phyloP scores from a whole-genome alignment of 2,888 invertebrate genomes.

The Neuroscelio doddi region DNA sequence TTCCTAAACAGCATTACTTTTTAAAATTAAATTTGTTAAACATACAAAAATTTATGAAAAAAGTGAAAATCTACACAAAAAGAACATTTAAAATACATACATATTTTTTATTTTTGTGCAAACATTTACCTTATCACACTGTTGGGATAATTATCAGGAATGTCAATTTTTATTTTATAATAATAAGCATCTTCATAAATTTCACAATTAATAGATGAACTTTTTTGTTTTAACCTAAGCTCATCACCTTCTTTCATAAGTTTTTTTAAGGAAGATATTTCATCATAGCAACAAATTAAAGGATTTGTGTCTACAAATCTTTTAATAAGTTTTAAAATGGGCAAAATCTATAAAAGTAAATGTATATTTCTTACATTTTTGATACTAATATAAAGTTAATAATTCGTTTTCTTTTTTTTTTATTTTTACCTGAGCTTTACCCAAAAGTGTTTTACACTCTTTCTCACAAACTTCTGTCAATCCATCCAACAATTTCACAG shows the following conservation, averaged over 20 bases:
- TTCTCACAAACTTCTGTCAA: slow-evolving; percentile 78
- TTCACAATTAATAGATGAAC: slow-evolving; percentile 76
- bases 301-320: slow-evolving; percentile 81
- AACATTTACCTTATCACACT: slow-evolving; percentile 73
- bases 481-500: slow-evolving; percentile 77
- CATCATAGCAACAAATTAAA: slow-evolving; percentile 81
- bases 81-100: background rate
- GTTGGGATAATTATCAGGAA: slow-evolving; percentile 80
- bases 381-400: slow-evolving; percentile 5
- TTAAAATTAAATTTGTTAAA: no score
- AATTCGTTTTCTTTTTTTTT: no score
- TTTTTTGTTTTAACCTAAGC: slow-evolving; percentile 80
- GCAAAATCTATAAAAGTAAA: slow-evolving; percentile 73
- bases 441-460: slow-evolving; percentile 75
- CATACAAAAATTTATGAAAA: background rate
- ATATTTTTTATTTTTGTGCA: slow-evolving; percentile 3
- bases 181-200: slow-evolving; percentile 77
- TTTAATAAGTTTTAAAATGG: slow-evolving; percentile 76
- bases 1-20: no score
- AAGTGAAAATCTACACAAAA: no score
- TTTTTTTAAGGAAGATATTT: slow-evolving; percentile 77
- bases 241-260: slow-evolving; percentile 74
- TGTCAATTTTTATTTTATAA: slow-evolving; percentile 75
- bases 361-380: no score
- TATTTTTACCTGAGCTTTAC: slow-evolving; percentile 74